These are phyloP conservation scores for Sebastes steindachneri DNA, from an alignment of 2,797 vertebrate species.

Conservation along the genomic window DNA sequence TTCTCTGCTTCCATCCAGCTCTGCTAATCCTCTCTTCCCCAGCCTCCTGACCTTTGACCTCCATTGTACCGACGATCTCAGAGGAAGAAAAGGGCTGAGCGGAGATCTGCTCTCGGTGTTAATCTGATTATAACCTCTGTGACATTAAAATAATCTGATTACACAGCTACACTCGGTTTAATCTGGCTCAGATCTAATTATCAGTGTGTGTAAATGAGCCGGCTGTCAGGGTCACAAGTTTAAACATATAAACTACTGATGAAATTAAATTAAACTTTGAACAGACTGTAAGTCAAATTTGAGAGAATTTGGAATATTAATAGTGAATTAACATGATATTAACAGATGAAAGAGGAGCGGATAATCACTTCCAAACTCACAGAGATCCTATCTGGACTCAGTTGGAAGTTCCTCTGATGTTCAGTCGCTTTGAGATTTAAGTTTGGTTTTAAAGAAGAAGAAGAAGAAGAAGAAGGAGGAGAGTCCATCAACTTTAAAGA, in stretches of 20 bases:
- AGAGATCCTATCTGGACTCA: slow-evolving; percentile 44
- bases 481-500: neutral
- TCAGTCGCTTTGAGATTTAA: slow-evolving; percentile 10
- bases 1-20: neutral
- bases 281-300: slow-evolving; percentile 40
- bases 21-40: slow-evolving; percentile 7
- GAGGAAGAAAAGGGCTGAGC: slow-evolving; percentile 15
- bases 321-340: slow-evolving; percentile 70
- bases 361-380: slow-evolving; percentile 40
- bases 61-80: neutral
- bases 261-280: slow-evolving; percentile 69
- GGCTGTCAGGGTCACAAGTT: slow-evolving; percentile 48
- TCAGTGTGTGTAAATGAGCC: slow-evolving; percentile 15
- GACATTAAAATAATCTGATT: slow-evolving; percentile 62
- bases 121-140: slow-evolving; percentile 62
- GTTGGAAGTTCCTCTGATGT: slow-evolving; percentile 43
- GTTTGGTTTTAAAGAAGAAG: slow-evolving; percentile 17
- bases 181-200: slow-evolving; percentile 61
- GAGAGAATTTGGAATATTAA: slow-evolving; percentile 63
- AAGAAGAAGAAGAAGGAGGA: neutral
- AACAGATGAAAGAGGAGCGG: slow-evolving; percentile 65
- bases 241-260: slow-evolving; percentile 36
- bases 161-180: slow-evolving; percentile 33
- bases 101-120: slow-evolving; percentile 2
- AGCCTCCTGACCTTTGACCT: slow-evolving; percentile 40